phyloP scores from a whole-genome alignment of 2,113 vertebrate species.

The Python bivittatus region DNA sequence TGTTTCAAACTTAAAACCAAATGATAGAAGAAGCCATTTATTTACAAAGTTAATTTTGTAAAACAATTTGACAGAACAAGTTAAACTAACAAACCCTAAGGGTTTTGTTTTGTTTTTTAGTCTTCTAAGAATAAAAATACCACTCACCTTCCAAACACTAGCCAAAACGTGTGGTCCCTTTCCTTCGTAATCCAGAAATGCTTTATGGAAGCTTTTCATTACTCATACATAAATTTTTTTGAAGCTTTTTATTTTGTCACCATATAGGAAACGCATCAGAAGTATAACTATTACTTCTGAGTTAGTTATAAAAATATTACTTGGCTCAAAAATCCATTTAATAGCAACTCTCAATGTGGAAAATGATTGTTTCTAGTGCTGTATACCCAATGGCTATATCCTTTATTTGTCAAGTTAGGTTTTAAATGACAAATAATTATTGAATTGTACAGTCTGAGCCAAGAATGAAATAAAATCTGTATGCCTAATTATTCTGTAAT shows the following conservation, averaged over 20 bases:
- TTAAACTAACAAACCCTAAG: background rate
- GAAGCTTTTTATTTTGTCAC: background rate
- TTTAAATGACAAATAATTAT: background rate
- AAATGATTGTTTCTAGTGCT: background rate
- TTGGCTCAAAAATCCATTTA: background rate
- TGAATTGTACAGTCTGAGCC: background rate
- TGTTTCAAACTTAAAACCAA: background rate
- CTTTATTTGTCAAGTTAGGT: background rate
- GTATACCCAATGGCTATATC: background rate
- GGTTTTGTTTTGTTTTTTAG: background rate
- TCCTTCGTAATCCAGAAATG: background rate
- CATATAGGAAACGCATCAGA: background rate
- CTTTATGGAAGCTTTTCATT: background rate
- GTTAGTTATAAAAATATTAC: background rate
- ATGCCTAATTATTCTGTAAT: background rate
- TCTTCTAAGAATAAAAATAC: background rate
- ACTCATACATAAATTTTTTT: background rate
- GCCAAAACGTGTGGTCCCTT: background rate
- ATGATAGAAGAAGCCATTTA: background rate
- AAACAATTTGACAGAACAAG: background rate
- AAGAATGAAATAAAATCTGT: background rate
- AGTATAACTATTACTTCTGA: background rate
- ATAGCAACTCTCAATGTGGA: background rate
- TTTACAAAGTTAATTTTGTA: background rate
- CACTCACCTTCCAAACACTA: background rate